Conservation (phyloP, 2,797 vertebrate genomes). For the Arrhamphus sclerolepis region DNA sequence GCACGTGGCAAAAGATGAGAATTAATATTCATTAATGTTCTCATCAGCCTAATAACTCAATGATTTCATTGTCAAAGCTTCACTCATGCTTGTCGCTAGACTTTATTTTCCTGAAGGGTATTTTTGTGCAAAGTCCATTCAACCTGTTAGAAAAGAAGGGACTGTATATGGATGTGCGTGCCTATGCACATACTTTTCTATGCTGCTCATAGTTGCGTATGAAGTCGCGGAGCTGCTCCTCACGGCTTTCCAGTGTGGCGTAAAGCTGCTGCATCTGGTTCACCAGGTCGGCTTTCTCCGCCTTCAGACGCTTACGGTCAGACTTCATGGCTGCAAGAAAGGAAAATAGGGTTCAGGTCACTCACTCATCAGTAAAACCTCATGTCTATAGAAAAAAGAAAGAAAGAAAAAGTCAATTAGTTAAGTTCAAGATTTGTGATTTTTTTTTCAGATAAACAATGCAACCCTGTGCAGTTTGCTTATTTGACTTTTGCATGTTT, state of each 20-base stretch:
- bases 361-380: too few species aligned
- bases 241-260: slow-evolving; percentile 94
- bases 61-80: not conserved
- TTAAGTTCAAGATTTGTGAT: too few species aligned
- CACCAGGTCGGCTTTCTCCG: slow-evolving; percentile 93
- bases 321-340: slow-evolving; percentile 91
- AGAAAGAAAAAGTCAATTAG: too few species aligned
- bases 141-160: not conserved
- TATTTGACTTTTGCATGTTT: not conserved
- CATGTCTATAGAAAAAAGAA: too few species aligned
- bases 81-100: not conserved
- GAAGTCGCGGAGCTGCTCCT: slow-evolving; percentile 97
- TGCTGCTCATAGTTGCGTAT: slow-evolving; percentile 98
- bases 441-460: too few species aligned
- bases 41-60: not conserved
- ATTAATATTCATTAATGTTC: not conserved
- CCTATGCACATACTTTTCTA: slow-evolving; percentile 85
- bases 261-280: slow-evolving; percentile 99
- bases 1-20: too few species aligned
- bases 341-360: not conserved
- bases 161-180: not conserved
- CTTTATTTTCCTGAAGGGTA: not conserved
- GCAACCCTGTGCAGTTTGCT: too few species aligned
- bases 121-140: not conserved
- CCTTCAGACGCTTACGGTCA: slow-evolving; percentile 94